A percentile compares a stretch with the other conserved stretches of the same genome.
Conservation (phyloP, 2,113 vertebrate species). For the Lipophrys pholis region DNA sequence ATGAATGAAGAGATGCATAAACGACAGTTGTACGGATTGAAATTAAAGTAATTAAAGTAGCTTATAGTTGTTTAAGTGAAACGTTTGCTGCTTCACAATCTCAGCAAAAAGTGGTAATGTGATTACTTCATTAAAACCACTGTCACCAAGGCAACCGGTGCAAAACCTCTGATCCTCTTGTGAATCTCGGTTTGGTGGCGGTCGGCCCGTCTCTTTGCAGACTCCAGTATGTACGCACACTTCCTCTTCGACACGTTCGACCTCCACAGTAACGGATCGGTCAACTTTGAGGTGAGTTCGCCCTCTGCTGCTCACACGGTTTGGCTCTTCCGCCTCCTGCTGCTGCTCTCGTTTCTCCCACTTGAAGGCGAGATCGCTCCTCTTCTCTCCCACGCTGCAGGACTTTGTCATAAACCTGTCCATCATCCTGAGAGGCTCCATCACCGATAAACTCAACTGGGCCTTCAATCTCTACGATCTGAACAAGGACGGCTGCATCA, state of each 20-base stretch:
- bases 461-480: constrained; percentile 96
- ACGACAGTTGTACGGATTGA: no score
- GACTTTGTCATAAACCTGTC: constrained; percentile 94
- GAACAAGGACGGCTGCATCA: constrained; percentile 97
- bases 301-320: neutral
- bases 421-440: constrained; percentile 91
- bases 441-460: constrained; percentile 94
- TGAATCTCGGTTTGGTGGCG: no score
- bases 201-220: constrained; percentile 68
- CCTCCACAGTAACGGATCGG: constrained; percentile 89
- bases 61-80: no score
- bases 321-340: no score
- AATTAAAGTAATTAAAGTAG: no score
- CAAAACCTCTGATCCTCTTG: no score
- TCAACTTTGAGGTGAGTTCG: constrained; percentile 93
- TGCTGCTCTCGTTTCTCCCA: neutral
- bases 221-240: constrained; percentile 94
- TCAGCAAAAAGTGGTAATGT: no score
- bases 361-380: neutral
- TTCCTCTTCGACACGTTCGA: constrained; percentile 98
- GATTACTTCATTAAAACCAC: no score
- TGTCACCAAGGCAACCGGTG: no score
- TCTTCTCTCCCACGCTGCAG: constrained; percentile 69
- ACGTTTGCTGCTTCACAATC: no score
- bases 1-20: no score